A percentile compares a stretch with the other conserved stretches of the same genome.
Conservation (phyloP, 1,140 invertebrate species). For the Agraylea sexmaculata region DNA sequence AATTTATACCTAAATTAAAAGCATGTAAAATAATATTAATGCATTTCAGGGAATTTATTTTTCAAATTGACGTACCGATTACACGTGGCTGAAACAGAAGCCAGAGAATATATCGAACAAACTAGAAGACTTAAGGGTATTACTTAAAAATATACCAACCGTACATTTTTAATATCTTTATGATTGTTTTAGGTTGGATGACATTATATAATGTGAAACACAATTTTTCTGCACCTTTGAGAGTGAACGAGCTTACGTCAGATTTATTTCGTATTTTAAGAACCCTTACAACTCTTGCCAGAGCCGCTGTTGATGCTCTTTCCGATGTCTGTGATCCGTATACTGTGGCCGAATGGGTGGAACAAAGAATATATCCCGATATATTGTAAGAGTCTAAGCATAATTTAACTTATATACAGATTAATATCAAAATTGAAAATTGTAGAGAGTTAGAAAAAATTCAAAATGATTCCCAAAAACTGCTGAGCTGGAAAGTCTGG, state of each 20-base stretch:
- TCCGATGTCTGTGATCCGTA: conserved; percentile 58
- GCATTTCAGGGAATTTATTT: conserved; percentile 36
- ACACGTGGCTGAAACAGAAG: conserved; percentile 39
- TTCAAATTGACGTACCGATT: conserved; percentile 44
- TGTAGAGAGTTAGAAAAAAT: conserved; percentile 35
- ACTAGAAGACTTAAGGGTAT: conserved; percentile 24
- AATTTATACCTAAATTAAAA: no score
- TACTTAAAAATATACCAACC: neutral
- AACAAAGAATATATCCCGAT: conserved; percentile 37
- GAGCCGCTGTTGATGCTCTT: conserved; percentile 51
- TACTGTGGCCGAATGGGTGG: conserved; percentile 61
- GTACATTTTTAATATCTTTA: neutral
- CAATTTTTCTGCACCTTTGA: conserved; percentile 59
- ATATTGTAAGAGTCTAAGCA: conserved; percentile 19
- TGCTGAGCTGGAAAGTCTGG: conserved; percentile 30
- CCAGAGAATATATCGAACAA: conserved; percentile 27
- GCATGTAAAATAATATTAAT: neutral
- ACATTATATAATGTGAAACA: conserved; percentile 70
- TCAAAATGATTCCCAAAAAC: conserved; percentile 29
- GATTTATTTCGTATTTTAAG: conserved; percentile 53
- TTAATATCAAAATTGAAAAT: conserved; percentile 36
- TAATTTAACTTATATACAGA: conserved; percentile 2
- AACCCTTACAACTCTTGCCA: conserved; percentile 46
- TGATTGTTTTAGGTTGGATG: conserved; percentile 47
- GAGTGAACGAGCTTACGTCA: conserved; percentile 54